phyloP scores from a whole-genome alignment of 2,797 vertebrate species.

The Phylloscopus collybita region DNA sequence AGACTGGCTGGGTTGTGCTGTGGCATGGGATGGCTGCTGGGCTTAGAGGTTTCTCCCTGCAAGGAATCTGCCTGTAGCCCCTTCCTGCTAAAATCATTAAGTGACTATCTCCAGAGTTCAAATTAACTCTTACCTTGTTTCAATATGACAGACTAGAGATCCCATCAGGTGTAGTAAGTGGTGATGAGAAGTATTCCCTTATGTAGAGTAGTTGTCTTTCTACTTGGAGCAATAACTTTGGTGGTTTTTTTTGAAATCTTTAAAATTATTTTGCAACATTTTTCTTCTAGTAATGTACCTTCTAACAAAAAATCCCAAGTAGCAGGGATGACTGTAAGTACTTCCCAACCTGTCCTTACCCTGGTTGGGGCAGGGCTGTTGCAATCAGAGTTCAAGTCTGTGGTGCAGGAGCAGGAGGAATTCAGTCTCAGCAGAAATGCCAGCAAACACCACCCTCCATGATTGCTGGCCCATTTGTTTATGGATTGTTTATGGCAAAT shows the following conservation, averaged over 20 bases:
- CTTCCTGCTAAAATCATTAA: background rate
- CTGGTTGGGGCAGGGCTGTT: background rate
- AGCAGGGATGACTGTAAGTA: background rate
- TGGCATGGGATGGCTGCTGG: background rate
- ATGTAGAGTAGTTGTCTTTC: background rate
- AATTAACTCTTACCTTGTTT: background rate
- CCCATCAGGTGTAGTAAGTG: background rate
- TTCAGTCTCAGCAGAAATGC: constrained; percentile 7
- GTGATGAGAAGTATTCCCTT: background rate
- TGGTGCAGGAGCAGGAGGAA: background rate
- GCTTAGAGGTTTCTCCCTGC: background rate
- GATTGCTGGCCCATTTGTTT: background rate
- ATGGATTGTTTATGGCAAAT: background rate
- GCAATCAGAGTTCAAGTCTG: background rate
- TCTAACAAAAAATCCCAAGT: background rate
- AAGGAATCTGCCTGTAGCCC: background rate
- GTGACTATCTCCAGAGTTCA: background rate
- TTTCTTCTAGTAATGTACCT: background rate
- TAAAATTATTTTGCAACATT: background rate
- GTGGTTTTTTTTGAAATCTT: background rate
- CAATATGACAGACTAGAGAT: background rate
- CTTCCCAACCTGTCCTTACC: background rate
- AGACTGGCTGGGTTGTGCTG: background rate
- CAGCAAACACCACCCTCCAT: background rate
- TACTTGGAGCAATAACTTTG: background rate